Conservation (phyloP, 2,113 vertebrate genomes). For the Melanerpes formicivorus region DNA sequence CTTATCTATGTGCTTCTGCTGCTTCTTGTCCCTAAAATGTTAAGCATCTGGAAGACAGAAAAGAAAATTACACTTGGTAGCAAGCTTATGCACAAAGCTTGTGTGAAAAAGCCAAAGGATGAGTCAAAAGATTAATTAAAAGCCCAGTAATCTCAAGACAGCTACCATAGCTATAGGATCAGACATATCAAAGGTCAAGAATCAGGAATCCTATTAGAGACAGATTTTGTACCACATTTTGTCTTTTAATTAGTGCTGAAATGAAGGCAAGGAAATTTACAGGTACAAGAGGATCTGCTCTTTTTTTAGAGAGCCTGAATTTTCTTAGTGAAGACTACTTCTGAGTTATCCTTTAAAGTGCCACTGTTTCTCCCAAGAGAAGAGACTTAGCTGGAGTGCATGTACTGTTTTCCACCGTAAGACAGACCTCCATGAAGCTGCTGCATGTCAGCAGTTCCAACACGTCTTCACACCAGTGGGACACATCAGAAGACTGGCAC, state of each 20-base stretch:
- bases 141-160: background rate
- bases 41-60: background rate
- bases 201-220: background rate
- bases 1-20: background rate
- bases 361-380: background rate
- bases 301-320: background rate
- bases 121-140: background rate
- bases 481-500: background rate
- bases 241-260: background rate
- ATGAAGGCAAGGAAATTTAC: background rate
- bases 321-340: background rate
- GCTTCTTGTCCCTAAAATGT: background rate
- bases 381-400: background rate
- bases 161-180: slow-evolving; percentile 7
- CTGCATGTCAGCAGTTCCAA: background rate
- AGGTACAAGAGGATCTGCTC: background rate
- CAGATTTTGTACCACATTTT: background rate
- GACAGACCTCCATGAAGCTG: background rate
- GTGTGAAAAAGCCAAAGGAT: background rate
- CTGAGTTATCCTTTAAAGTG: background rate
- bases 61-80: background rate
- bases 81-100: background rate
- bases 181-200: background rate
- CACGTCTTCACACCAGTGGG: background rate
- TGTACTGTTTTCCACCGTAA: background rate